Conservation (phyloP, 2,888 invertebrate species). For the Octodonta nipae region DNA sequence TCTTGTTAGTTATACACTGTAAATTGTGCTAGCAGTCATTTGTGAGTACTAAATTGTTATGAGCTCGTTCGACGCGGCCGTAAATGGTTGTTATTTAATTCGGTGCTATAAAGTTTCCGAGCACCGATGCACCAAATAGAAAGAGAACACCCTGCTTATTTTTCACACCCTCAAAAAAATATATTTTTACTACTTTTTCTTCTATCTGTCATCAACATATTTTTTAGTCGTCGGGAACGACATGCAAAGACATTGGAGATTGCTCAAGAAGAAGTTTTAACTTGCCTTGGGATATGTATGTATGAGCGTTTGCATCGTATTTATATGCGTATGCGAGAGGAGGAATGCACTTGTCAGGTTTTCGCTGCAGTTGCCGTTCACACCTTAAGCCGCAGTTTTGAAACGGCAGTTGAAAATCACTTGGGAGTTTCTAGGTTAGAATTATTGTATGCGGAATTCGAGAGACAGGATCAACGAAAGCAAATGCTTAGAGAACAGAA, state of each 20-base stretch:
- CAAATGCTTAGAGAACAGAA: constrained; percentile 78
- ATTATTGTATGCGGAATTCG: constrained; percentile 73
- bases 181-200: too few species aligned
- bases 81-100: too few species aligned
- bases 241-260: constrained; percentile 95
- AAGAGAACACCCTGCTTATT: too few species aligned
- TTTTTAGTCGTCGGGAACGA: constrained; percentile 62
- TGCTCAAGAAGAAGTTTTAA: constrained; percentile 90
- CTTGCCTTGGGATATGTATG: constrained; percentile 85
- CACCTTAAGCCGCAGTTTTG: constrained; percentile 77
- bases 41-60: too few species aligned
- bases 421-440: constrained; percentile 73
- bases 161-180: too few species aligned
- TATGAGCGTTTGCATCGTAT: constrained; percentile 81
- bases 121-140: too few species aligned
- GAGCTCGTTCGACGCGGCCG: too few species aligned
- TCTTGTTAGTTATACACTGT: too few species aligned
- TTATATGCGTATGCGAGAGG: constrained; percentile 73
- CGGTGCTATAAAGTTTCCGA: too few species aligned
- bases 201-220: too few species aligned
- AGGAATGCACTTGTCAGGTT: constrained; percentile 88
- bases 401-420: constrained; percentile 78
- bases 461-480: constrained; percentile 72
- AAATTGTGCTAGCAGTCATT: too few species aligned
- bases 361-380: constrained; percentile 80